Evolutionary conservation across 1,140 invertebrate genomes (phyloP), one percentile per base, ranked within the genome.

Genomic region (Saxidomus purpurata): DNA sequence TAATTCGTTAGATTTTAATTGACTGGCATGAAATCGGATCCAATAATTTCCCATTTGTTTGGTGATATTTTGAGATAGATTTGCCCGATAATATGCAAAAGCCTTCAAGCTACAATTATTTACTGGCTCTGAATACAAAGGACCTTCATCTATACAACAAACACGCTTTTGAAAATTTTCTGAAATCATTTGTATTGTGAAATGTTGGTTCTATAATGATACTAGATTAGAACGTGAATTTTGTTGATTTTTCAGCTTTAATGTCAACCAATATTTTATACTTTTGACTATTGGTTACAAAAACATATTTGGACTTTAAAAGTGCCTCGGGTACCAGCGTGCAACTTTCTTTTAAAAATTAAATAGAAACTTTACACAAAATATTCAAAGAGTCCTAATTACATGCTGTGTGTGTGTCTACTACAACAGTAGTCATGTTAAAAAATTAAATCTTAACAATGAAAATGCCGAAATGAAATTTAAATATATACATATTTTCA

Each of bases 71-170:
- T 74, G 34, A 71, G 83, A 52, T 85, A 71, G 47, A 85, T 59
- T 43, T 71, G 47, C 67, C 63, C 71, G 83, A 85, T 85, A 85
- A 76, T 76, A 85, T 71, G 63, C 83, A 74, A 85, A 76, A 79
- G 22, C 83, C 83, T 74, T 85, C 83, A 74, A 59, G 83, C 83
- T 76, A 85, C 49, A 85, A 69, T 85, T 85, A 85, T 85, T 85
- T 85, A 85, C 63, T 71, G 28, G 76, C 25, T 71, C 11, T 17
- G 19, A 55, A 52, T 47, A 84, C 82, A 84, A 84, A 84, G 47
- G 36, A 38, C 63, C 40, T 69, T 71, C 61, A 67, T 69, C 74
- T 25, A 31, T 52, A 47, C 40, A 84, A 84, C 82, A 84, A 69
- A 84, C 47, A 69, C 25, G 61, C 61, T 47, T 43, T 84, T 69